Percentiles rank a stretch among this genome's conserved stretches.
These are phyloP conservation scores for Phengaris alcon DNA, from an alignment of 2,888 invertebrate genomes.

Conservation along the genomic window DNA sequence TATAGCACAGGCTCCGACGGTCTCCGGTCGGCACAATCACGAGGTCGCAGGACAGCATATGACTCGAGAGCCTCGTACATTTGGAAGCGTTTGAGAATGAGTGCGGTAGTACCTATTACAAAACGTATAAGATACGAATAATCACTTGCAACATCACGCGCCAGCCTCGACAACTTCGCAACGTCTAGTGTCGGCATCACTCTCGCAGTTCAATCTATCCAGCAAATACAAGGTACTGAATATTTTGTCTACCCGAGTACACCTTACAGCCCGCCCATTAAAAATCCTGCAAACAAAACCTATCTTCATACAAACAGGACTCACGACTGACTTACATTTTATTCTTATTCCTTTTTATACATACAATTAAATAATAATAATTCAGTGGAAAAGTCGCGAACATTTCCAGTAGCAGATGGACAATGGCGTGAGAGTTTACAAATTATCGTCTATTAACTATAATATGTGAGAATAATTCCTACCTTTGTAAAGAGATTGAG, in stretches of 20 bases:
- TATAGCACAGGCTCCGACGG: no score
- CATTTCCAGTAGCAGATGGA: background rate
- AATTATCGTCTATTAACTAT: background rate
- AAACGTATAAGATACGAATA: background rate
- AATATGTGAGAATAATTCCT: slow-evolving; percentile 2
- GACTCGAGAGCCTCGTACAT: no score
- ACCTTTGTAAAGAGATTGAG: background rate
- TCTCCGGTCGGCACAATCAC: no score
- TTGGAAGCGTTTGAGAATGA: no score
- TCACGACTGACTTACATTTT: background rate
- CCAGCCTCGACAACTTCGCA: slow-evolving; percentile 55
- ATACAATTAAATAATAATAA: background rate
- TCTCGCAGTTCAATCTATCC: background rate
- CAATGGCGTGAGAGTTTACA: background rate
- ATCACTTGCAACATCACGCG: slow-evolving; percentile 55
- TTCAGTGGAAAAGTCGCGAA: background rate
- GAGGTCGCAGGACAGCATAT: no score
- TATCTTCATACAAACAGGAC: background rate
- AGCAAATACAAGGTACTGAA: background rate
- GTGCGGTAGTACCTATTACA: no score
- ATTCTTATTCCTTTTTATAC: background rate
- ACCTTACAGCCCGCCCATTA: no score
- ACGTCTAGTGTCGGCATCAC: slow-evolving; percentile 57
- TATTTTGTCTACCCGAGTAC: background rate
- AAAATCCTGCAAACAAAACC: background rate